These are phyloP conservation scores for Takifugu rubripes DNA, from an alignment of 2,797 vertebrate species.

Conservation along the genomic window DNA sequence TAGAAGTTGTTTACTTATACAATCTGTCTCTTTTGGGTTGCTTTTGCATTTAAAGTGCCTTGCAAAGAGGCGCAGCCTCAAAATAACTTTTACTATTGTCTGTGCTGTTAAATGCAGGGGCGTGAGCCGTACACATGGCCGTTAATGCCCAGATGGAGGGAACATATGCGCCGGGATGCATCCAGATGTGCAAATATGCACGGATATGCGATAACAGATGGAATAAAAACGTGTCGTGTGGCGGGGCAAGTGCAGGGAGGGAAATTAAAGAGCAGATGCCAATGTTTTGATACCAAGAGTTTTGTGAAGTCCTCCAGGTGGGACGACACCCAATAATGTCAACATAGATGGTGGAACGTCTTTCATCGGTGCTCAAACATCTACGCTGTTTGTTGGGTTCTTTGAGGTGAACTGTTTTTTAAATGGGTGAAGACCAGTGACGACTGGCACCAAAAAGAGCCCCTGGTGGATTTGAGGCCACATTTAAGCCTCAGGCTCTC, in stretches of 20 bases:
- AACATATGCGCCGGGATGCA: conserved; percentile 18
- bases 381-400: too few relatives aligned
- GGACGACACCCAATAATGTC: conserved; percentile 29
- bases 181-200: conserved; percentile 31
- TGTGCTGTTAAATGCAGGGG: not conserved
- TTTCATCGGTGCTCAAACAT: not conserved
- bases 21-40: conserved; percentile 13
- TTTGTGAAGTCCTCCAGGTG: not conserved
- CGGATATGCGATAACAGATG: conserved; percentile 19
- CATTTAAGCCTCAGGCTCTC: too few relatives aligned
- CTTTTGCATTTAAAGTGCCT: conserved; percentile 1
- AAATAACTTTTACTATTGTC: not conserved
- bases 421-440: too few relatives aligned
- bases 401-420: too few relatives aligned
- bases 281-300: not conserved
- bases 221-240: conserved; percentile 1
- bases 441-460: too few relatives aligned
- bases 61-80: not conserved
- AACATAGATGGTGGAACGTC: conserved; percentile 13
- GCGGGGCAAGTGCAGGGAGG: conserved; percentile 5
- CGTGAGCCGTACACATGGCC: conserved; percentile 1
- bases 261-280: not conserved
- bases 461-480: too few relatives aligned
- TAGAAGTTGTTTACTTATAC: conserved; percentile 17
- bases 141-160: conserved; percentile 18